Base-by-base conservation (phyloP, 2,888 invertebrate species). In the Xanthia togata region DNA sequence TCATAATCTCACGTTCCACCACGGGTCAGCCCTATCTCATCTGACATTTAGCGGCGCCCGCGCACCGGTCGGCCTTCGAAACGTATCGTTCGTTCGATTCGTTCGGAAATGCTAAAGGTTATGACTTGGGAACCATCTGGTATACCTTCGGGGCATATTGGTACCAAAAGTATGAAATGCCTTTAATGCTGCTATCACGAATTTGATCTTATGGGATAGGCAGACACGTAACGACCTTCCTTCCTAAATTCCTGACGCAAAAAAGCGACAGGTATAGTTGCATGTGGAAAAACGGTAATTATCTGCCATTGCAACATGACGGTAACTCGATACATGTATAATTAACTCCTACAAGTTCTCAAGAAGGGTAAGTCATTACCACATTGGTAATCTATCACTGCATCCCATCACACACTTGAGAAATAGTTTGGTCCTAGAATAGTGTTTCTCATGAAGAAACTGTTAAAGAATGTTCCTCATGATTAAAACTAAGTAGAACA, bases 41-140 rank as follows among this genome's bases (percentile, higher is more conserved):
- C 84, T 90, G 91, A 88, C 90, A 90, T 90, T 91, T 89, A 60
- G 74, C 80, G 73, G 88, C 88, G 87, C 89, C 83, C 78, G 85
- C 80, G 85, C 84, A 85, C 86, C 85, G 85, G 87, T 76, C 87
- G 90, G 84, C 91, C 91, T 90, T 91, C 90, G 79, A 83, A 53
- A 78, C 77, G 82, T 85, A 89, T 89, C 86, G 79, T 78, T 86
- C 76, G 76, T 82, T 78, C 81, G 77, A 87, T 86, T 78, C 85
- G 81, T 84, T 68, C 76, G 62, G 55, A 87, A 90, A 90, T 90
- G 89, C 73, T 86, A 90, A 85, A 81, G 88, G 84, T 90, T 88
- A 88, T 78, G 86, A 76, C 81, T 82, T 83, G 78, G 74, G 73
- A 85, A 86, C 83, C 87, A 86, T 84, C 84, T 88, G 88, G 81